Base-by-base conservation (phyloP, 2,113 vertebrate species). In the Ia io region DNA sequence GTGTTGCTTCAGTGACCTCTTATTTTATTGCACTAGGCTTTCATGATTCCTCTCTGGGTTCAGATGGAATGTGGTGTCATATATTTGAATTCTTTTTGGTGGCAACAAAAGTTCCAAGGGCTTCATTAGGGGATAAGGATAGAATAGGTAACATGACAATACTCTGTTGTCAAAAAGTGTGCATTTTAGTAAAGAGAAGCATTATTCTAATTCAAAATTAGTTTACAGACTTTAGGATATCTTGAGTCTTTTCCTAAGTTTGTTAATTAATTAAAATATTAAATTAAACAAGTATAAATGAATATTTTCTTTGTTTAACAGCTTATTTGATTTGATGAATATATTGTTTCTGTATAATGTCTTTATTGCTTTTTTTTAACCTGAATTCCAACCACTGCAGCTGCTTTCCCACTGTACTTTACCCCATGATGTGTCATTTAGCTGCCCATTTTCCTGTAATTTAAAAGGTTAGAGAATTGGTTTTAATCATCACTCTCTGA, bases 401-500 rank as follows among this genome's bases (percentile, higher is more conserved):
- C 53, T 35, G 47, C 47, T 92, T 86, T 89, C 67, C 40, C 14
- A 53, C 80, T 95, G 28, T 71, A 77, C 61, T 92, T 88, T 74
- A 91, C 76, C 73, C 49, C n/a, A 16, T 12, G 35, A 65, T 78
- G 69, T 88, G 74, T 84, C 90, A 97, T 97, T 95, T 94, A 85
- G 73, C 47, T 94, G 94, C 73, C 92, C 90, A 90, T 95, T 82
- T 96, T 96, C 88, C 77, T 95, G 61, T 96, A 95, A 96, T 96
- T 96, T 93, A 95, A 96, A 97, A 93, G 84, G 92, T 95, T 95
- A 97, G 90, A 91, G 73, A 96, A 95, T 84, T 96, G 89, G 96
- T 96, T 97, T 90, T 92, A 94, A 95, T 97, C 80, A 92, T 96
- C 95, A 93, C 65, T 95, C 47, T 94, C 77, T 17, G 51, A 93